These are phyloP conservation scores for Neoitamus cyanurus DNA, from an alignment of 2,888 invertebrate species.

Conservation along the genomic window DNA sequence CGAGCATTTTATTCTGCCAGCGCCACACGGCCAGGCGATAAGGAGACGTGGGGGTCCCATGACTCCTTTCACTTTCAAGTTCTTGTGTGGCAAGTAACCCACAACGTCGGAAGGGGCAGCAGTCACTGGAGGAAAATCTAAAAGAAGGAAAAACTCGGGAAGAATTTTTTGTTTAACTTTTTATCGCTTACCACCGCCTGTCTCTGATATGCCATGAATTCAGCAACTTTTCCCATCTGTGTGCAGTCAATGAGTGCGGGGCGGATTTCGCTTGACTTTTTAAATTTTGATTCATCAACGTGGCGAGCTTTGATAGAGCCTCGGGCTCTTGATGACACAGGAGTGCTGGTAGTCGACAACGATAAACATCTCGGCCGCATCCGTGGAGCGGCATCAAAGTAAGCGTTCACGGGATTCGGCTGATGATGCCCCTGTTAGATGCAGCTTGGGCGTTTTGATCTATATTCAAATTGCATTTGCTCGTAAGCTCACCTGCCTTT, in stretches of 20 bases:
- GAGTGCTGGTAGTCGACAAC: neutral
- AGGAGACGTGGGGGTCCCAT: neutral
- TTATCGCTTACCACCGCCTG: slow-evolving; percentile 16
- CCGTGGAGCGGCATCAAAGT: neutral
- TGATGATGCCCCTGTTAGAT: neutral
- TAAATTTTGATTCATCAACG: slow-evolving; percentile 32
- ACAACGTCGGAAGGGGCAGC: neutral
- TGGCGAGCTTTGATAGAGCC: neutral
- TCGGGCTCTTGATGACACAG: neutral
- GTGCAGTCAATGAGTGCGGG: neutral
- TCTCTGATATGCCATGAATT: slow-evolving; percentile 21
- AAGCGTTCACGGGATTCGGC: neutral
- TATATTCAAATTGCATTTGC: slow-evolving; percentile 37
- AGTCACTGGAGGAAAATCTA: slow-evolving; percentile 9
- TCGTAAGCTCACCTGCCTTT: slow-evolving; percentile 25
- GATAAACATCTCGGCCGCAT: slow-evolving; percentile 8
- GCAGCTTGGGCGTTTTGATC: slow-evolving; percentile 10
- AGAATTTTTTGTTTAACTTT: slow-evolving; percentile 30
- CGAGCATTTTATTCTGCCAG: neutral
- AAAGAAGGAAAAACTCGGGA: slow-evolving; percentile 5
- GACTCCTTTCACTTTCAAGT: slow-evolving; percentile 28
- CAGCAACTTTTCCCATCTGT: slow-evolving; percentile 25
- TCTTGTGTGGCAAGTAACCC: neutral
- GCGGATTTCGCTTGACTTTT: slow-evolving; percentile 21
- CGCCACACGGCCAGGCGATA: neutral